Base-by-base conservation (phyloP, 2,888 invertebrate species). In the Eugnorisma glareosa region DNA sequence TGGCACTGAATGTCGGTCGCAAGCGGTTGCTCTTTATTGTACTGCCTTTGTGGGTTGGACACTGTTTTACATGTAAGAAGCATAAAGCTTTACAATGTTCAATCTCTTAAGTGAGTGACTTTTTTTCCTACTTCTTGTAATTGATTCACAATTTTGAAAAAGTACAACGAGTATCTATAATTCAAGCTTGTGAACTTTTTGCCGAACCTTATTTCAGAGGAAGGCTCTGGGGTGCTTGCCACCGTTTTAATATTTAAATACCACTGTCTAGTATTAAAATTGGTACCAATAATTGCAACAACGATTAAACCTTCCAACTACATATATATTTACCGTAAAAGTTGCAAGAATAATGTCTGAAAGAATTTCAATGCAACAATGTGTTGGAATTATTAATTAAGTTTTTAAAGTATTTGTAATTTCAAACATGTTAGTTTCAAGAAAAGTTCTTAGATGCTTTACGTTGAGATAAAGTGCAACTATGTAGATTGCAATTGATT, bases 191-290 rank as follows among this genome's bases (percentile, higher is more conserved):
- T 37, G 35, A 71, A 74, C 24, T 31, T 67, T 78, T 61, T 61
- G 10, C 11, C 13, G 5, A 72, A 83, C 64, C 75, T 59, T 45
- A 75, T 67, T 51, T 69, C 57, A 63, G 61, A n/a, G 35, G 40
- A 28, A 35, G 45, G 28, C 21, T 73, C n/a, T 69, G 72, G 85
- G 75, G 68, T 51, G 24, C n/a, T 35, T 51, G 76, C 76, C 67
- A 75, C 69, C 31, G 31, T 57, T 82, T 71, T 75, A 75, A 45
- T 63, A 75, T 85, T 84, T 63, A 31, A 81, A 81, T 69, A 57
- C 68, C 31, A 59, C 18, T 70, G 45, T 81, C 75, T 61, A 69
- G 45, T 21, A 59, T 67, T 66, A 74, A 72, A 81, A 63, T 35
- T 35, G 43, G 31, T 72, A 69, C 59, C 63, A 75, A 84, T 82